Conservation (phyloP, 2,888 invertebrate genomes). For the Xestoiulus laeticollis region DNA sequence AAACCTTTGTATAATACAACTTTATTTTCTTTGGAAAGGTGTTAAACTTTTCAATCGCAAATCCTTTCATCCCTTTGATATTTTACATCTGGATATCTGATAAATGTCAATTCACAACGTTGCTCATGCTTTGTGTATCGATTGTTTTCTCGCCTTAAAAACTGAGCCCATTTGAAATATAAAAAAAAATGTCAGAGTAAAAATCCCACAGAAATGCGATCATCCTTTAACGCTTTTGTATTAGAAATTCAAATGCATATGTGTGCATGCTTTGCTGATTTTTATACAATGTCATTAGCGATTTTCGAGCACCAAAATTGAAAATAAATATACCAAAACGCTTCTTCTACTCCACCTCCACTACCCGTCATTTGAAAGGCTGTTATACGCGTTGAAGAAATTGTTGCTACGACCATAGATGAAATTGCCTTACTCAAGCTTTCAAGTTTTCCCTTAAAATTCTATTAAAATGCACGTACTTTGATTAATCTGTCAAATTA, state of each 20-base stretch:
- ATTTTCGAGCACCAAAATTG: background rate
- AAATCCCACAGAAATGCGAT: too few relatives aligned
- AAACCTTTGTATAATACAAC: background rate
- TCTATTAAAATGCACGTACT: background rate
- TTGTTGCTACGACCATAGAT: background rate
- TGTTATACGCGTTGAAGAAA: background rate
- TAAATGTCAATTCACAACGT: background rate
- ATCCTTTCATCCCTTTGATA: background rate
- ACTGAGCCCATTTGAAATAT: background rate
- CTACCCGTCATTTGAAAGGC: background rate
- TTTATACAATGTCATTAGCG: too few relatives aligned
- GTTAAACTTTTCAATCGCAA: background rate
- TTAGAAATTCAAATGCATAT: too few relatives aligned
- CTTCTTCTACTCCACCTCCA: background rate
- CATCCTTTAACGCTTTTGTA: too few relatives aligned
- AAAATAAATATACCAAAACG: background rate
- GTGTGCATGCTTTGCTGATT: too few relatives aligned
- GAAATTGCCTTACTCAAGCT: background rate
- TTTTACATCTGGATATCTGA: background rate
- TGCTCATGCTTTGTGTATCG: background rate
- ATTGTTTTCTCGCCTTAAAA: background rate
- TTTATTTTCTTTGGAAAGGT: background rate
- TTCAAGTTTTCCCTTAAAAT: background rate
- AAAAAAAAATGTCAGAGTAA: too few relatives aligned
- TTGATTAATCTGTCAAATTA: conserved; percentile 6